Evolutionary conservation across 1,140 invertebrate species (phyloP).

Genomic region (Aphelenchoides besseyi): DNA sequence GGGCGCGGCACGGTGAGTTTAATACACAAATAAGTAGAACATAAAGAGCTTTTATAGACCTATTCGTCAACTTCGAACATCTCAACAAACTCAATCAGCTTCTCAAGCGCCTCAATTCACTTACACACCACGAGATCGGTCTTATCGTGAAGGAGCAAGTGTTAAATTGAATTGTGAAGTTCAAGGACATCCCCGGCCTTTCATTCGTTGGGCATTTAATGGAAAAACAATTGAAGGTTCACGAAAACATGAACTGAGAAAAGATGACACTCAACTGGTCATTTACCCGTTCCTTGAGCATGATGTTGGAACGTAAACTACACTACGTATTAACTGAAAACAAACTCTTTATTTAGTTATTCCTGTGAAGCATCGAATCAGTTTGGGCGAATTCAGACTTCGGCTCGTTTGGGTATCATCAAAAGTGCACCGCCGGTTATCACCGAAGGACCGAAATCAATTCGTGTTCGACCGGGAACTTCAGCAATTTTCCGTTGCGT

Average conservation of each 20-base stretch:
- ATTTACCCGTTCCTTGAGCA: slow-evolving; percentile 62
- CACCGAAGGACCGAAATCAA: slow-evolving; percentile 36
- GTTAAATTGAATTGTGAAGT: slow-evolving; percentile 60
- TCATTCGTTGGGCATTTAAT: slow-evolving; percentile 59
- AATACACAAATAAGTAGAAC: neutral
- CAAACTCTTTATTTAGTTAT: slow-evolving; percentile 39
- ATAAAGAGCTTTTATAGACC: neutral
- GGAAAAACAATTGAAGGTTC: slow-evolving; percentile 37
- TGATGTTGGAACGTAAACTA: slow-evolving; percentile 52
- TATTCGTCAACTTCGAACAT: slow-evolving; percentile 17
- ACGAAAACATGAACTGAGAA: slow-evolving; percentile 44
- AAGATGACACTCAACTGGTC: slow-evolving; percentile 46
- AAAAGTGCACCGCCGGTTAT: slow-evolving; percentile 44
- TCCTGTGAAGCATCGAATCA: slow-evolving; percentile 50
- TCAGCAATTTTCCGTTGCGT: slow-evolving; percentile 31
- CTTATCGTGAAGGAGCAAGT: slow-evolving; percentile 52
- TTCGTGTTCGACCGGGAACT: slow-evolving; percentile 31
- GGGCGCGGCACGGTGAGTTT: neutral
- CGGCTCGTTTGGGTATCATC: slow-evolving; percentile 35
- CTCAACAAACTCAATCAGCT: neutral
- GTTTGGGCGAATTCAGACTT: slow-evolving; percentile 37
- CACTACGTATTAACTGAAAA: too few relatives aligned
- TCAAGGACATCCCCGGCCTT: slow-evolving; percentile 48
- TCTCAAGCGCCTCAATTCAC: slow-evolving; percentile 54
- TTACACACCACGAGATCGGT: slow-evolving; percentile 47